Evolutionary conservation across 2,797 vertebrate genomes (phyloP), one percentile per base, ranked within the genome.

Genomic region (Lophura swinhoii): DNA sequence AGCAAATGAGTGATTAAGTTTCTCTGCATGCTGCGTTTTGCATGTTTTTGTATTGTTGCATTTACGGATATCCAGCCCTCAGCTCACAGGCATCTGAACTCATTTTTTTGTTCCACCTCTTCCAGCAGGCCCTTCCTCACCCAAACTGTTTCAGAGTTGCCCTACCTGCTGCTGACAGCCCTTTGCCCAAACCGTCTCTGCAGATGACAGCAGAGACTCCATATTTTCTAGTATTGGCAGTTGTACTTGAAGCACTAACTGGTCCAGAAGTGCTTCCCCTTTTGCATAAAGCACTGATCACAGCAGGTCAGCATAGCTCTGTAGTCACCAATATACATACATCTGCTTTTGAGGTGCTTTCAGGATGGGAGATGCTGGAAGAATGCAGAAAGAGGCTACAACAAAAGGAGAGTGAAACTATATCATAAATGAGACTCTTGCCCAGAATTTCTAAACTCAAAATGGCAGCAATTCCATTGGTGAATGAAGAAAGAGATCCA

Each of bases 261-360:
- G 17, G 35, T 73, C 51, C 43, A 66, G 46, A 64, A 63, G 22
- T 16, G 35, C 59, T 89, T 59, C 64, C 46, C 10, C 26, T 71
- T 68, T 72, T 79, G 56, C 68, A 67, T 9, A 29, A 66, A 39
- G 58, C 18, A 10, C 75, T 55, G 51, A 35, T 5, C 39, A 24
- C 39, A 67, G 56, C 12, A 58, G 23, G 51, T 22, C 24, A n/a
- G 20, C 18, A 7, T 12, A 69, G 44, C 9, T 39, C 14, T 2
- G n/a, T 3, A 9, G 17, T 67, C 56, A 63, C n/a, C 39, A 48
- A 1, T 23, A 67, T 12, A 2, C 3, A 2, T 16, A 7, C 2
- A 23, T 29, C n/a, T 67, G 14, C 44, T 56, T 51, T 33, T 44
- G 41, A 68, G 29, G 41, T 62, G 46, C 20, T 70, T 69, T 67